phyloP scores from a whole-genome alignment of 1,140 invertebrate species.

The Bursaphelenchus mucronatus region DNA sequence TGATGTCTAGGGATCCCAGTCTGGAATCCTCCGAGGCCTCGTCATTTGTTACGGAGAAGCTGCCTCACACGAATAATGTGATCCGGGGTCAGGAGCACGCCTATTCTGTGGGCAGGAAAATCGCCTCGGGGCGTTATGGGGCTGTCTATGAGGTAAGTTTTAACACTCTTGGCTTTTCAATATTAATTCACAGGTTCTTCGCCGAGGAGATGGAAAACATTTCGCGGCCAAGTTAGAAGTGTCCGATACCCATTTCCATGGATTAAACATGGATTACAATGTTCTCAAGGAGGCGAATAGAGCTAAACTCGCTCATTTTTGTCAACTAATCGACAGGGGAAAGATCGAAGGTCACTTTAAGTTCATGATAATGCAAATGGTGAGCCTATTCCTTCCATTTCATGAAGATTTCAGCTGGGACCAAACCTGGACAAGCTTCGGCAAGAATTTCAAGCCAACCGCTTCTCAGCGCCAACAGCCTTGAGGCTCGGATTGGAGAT shows the following conservation, averaged over 20 bases:
- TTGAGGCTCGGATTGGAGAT: conserved; percentile 49
- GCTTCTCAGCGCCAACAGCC: conserved; percentile 56
- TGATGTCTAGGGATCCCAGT: too few relatives aligned
- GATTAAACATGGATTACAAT: conserved; percentile 54
- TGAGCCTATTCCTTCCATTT: conserved; percentile 13
- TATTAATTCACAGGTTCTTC: conserved; percentile 42
- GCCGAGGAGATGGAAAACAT: conserved; percentile 45
- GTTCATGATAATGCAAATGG: conserved; percentile 57
- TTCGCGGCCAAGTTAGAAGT: conserved; percentile 58
- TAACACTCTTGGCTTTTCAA: conserved; percentile 21
- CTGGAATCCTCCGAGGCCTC: conserved; percentile 16
- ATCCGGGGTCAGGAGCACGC: conserved; percentile 49
- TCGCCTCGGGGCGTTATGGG: conserved; percentile 50
- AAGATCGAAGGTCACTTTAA: conserved; percentile 61
- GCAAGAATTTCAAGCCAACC: conserved; percentile 51
- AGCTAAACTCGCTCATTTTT: conserved; percentile 37
- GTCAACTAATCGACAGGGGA: conserved; percentile 50
- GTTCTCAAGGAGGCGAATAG: conserved; percentile 51
- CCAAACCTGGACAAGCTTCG: conserved; percentile 55
- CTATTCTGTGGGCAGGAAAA: conserved; percentile 53
- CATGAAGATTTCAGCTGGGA: conserved; percentile 45
- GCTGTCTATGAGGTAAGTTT: conserved; percentile 52
- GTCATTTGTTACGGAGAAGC: conserved; percentile 33
- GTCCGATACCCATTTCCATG: conserved; percentile 48
- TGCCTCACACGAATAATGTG: conserved; percentile 50